Evolutionary conservation across 2,888 invertebrate species (phyloP), one percentile per base, ranked within the genome.

Genomic region (Lithophane socia): DNA sequence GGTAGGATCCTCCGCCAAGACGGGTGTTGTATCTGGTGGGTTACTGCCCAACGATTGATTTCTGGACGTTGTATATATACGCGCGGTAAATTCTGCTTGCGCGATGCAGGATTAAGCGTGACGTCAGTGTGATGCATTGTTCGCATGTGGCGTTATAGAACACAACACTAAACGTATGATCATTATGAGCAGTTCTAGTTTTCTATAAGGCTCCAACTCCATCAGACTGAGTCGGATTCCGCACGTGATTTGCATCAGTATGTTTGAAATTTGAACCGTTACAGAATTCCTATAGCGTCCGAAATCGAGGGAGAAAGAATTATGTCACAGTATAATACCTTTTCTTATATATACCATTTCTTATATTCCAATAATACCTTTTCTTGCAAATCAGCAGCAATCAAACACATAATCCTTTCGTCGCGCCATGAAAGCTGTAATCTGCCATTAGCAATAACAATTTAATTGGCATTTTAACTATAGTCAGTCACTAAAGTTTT

Each of bases 391-490:
- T 77, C 71, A 56, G 71, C 56, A 78, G 60, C n/a, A 71, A 56
- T 80, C 24, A 66, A 77, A 71, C 18, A n/a, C 47, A 0, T 54
- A 66, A 82, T 71, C 78, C 71, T 56, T 56, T 71, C 37, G 77
- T 77, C 79, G 47, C 67, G 79, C 63, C 82, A 63, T 82, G 82
- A 82, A 80, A 77, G 60, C 77, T 64, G 65, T 66, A 71, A 82
- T 83, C 77, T 54, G 29, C 65, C 21, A 61, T 77, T 61, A 71
- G 65, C 78, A 66, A 80, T 80, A 80, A 82, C 49, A 82, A 82
- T 71, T 77, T 82, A 77, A 80, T 77, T 79, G 83, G 47, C 18
- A 66, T 77, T 82, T 80, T 80, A 82, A 56, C 65, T 80, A 29
- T 29, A 60, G 77, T 49, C 58, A 18, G 42, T 44, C 47, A 77